phyloP scores from a whole-genome alignment of 2,888 invertebrate genomes.

The Trachelus tabidus region DNA sequence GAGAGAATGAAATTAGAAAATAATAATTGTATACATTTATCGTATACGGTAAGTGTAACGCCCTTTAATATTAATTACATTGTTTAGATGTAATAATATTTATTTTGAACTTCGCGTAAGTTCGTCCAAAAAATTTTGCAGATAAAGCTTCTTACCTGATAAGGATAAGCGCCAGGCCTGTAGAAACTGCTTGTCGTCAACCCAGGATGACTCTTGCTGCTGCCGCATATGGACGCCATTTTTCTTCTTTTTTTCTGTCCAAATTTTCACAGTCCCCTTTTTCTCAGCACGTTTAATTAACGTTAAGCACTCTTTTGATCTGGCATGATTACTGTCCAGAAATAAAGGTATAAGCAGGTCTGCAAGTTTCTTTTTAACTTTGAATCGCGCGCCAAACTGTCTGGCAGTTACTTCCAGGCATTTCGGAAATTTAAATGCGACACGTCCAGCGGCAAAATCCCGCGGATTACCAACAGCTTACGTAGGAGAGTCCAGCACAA shows the following conservation, averaged over 20 bases:
- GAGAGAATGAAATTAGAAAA: not conserved
- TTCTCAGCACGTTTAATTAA: not conserved
- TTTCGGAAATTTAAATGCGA: not conserved
- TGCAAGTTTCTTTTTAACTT: not conserved
- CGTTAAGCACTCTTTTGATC: not conserved
- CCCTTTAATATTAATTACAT: not conserved
- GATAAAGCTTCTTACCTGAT: conserved; percentile 55
- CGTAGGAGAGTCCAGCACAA: not conserved
- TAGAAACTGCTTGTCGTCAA: conserved; percentile 73
- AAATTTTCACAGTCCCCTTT: conserved; percentile 11
- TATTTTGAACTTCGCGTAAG: not conserved
- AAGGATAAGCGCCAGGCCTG: conserved; percentile 66
- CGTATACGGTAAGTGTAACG: not conserved
- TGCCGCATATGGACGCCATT: conserved; percentile 75
- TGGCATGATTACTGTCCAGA: not conserved
- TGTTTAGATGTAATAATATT: not conserved
- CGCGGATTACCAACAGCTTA: not conserved
- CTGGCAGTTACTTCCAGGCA: not conserved
- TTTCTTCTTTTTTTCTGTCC: conserved; percentile 44
- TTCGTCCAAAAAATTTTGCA: too few species aligned
- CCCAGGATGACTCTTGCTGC: conserved; percentile 74
- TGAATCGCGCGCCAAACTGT: not conserved
- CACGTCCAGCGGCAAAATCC: not conserved
- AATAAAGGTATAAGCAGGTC: not conserved
- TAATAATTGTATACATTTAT: not conserved